phyloP scores from a whole-genome alignment of 2,797 vertebrate species.

The Pteronotus mesoamericanus region DNA sequence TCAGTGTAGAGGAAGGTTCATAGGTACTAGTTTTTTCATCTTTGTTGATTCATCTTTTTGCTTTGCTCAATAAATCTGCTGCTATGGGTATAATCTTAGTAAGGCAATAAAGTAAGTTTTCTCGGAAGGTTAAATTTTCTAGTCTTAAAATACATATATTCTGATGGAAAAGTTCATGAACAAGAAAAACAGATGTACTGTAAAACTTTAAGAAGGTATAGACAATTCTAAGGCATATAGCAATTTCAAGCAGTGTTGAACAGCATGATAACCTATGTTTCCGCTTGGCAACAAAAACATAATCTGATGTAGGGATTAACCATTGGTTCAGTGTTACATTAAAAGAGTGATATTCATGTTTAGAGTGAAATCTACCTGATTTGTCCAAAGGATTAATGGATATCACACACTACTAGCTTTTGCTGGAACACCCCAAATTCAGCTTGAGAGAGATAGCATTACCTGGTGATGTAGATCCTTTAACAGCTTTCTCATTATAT shows the following conservation, averaged over 20 bases:
- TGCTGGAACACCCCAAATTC: background rate
- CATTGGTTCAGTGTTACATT: background rate
- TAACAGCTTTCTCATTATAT: background rate
- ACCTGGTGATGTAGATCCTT: background rate
- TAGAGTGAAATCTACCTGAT: background rate
- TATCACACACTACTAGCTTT: background rate
- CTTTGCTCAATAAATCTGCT: background rate
- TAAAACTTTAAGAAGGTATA: background rate
- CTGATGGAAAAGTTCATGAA: background rate
- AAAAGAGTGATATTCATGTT: background rate
- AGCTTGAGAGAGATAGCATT: background rate
- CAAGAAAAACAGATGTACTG: background rate
- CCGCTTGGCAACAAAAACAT: background rate
- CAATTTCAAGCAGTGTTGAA: background rate
- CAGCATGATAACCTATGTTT: background rate
- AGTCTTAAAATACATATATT: background rate
- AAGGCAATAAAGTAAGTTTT: conserved; percentile 20
- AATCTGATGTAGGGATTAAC: background rate
- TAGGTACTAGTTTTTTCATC: background rate
- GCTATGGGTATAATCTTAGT: background rate
- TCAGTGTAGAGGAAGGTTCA: background rate
- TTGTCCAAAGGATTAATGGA: background rate
- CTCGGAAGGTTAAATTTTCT: background rate
- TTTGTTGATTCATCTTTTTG: background rate
- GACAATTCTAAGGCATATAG: background rate